phyloP scores from a whole-genome alignment of 2,113 vertebrate genomes.

The Hiodon alosoides region DNA sequence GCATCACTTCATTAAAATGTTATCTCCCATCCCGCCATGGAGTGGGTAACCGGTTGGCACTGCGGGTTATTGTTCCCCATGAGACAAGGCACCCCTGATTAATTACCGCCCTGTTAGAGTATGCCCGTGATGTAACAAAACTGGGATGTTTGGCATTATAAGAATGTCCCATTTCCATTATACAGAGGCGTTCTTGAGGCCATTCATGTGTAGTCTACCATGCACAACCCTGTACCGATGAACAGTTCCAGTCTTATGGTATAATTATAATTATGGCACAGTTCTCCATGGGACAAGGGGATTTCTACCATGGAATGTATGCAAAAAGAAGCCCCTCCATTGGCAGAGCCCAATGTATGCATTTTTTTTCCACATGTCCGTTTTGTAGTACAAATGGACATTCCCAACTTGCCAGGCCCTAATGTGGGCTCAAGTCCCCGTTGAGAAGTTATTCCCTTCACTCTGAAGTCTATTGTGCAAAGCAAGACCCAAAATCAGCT shows the following conservation, averaged over 20 bases:
- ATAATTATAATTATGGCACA: conserved; percentile 34
- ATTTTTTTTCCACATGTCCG: conserved; percentile 32
- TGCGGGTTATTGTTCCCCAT: conserved; percentile 52
- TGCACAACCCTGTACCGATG: conserved; percentile 45
- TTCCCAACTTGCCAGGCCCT: background rate
- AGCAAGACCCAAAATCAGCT: conserved; percentile 47
- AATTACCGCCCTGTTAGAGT: conserved; percentile 54
- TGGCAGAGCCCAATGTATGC: conserved; percentile 8
- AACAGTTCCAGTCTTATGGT: conserved; percentile 33
- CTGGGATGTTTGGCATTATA: conserved; percentile 66
- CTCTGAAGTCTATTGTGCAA: conserved; percentile 41
- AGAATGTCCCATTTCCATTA: conserved; percentile 64
- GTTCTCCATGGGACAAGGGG: conserved; percentile 2
- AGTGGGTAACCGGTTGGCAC: conserved; percentile 36
- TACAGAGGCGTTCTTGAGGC: conserved; percentile 50
- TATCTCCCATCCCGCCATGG: conserved; percentile 37
- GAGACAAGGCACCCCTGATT: conserved; percentile 63
- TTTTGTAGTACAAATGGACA: background rate
- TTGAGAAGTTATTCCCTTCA: conserved; percentile 40
- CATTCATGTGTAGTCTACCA: conserved; percentile 66
- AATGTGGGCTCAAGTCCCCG: conserved; percentile 9
- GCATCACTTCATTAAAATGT: conserved; percentile 60
- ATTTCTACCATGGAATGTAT: background rate
- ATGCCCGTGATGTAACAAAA: conserved; percentile 63
- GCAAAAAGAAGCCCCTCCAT: background rate